Percentiles rank a stretch among this genome's conserved stretches.
Evolutionary conservation across 2,113 vertebrate species (phyloP).

Genomic region (Vanacampus margaritifer): DNA sequence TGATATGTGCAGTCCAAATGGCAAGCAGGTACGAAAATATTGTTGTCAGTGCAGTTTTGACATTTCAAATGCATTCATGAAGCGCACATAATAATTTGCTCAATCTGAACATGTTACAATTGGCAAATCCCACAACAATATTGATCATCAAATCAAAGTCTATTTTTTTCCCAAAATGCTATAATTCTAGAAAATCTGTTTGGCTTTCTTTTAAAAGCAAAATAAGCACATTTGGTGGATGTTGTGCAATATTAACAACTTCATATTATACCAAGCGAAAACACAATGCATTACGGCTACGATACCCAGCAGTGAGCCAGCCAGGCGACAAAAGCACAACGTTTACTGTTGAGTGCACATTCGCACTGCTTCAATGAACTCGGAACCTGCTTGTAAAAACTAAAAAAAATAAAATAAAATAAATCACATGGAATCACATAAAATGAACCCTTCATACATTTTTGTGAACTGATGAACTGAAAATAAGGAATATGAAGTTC

Average conservation of each 20-base stretch:
- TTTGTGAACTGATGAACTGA: neutral
- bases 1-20: slow-evolving; percentile 1
- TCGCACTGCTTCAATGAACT: neutral
- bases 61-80: neutral
- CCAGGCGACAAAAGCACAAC: neutral
- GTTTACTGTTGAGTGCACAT: neutral
- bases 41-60: neutral
- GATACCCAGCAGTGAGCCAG: neutral
- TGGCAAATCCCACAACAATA: neutral
- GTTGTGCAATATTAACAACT: neutral
- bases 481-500: neutral
- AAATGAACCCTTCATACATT: neutral
- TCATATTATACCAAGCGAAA: neutral
- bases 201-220: neutral
- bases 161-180: neutral
- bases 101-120: neutral
- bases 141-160: neutral
- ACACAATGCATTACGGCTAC: neutral
- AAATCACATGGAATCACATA: neutral
- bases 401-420: neutral
- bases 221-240: neutral
- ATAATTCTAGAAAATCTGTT: too few species aligned
- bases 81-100: neutral
- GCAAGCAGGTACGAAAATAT: neutral
- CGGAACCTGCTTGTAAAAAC: neutral